These are phyloP conservation scores for Heliconius nattereri DNA, from an alignment of 1,140 invertebrate genomes.

Conservation along the genomic window DNA sequence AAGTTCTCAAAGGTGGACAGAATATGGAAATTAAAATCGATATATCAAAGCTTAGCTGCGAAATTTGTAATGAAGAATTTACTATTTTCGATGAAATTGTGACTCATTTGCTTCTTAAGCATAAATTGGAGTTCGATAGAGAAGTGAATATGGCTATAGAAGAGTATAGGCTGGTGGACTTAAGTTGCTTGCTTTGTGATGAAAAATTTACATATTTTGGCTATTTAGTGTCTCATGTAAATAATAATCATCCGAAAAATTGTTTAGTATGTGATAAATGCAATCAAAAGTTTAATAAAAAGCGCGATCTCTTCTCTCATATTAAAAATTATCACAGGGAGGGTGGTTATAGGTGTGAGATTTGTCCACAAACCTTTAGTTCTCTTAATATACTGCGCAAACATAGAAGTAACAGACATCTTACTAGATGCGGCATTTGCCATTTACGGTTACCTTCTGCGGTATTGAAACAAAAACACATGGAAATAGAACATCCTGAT, in stretches of 20 bases:
- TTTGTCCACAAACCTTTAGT: constrained; percentile 61
- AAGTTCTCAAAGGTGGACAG: constrained; percentile 66
- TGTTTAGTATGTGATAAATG: constrained; percentile 70
- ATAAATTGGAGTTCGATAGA: constrained; percentile 63
- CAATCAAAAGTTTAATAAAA: constrained; percentile 73
- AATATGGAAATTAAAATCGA: constrained; percentile 77
- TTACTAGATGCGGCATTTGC: constrained; percentile 65
- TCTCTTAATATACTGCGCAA: constrained; percentile 71
- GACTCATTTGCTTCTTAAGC: constrained; percentile 60
- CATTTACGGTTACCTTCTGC: constrained; percentile 66
- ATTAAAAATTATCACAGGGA: constrained; percentile 74
- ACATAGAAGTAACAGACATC: constrained; percentile 67
- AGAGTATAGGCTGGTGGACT: constrained; percentile 61
- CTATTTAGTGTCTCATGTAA: constrained; percentile 70
- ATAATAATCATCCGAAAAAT: constrained; percentile 69
- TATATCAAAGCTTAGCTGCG: constrained; percentile 60
- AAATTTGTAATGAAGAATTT: constrained; percentile 61
- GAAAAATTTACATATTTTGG: constrained; percentile 73
- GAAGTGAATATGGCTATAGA: constrained; percentile 70
- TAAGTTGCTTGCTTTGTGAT: constrained; percentile 58
- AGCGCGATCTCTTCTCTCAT: constrained; percentile 69
- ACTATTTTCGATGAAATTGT: constrained; percentile 53
- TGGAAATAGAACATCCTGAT: constrained; percentile 69
- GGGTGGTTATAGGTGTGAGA: constrained; percentile 68
- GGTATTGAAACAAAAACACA: constrained; percentile 68